Evolutionary conservation across 2,797 vertebrate genomes (phyloP).

Genomic region (Miichthys miiuy): DNA sequence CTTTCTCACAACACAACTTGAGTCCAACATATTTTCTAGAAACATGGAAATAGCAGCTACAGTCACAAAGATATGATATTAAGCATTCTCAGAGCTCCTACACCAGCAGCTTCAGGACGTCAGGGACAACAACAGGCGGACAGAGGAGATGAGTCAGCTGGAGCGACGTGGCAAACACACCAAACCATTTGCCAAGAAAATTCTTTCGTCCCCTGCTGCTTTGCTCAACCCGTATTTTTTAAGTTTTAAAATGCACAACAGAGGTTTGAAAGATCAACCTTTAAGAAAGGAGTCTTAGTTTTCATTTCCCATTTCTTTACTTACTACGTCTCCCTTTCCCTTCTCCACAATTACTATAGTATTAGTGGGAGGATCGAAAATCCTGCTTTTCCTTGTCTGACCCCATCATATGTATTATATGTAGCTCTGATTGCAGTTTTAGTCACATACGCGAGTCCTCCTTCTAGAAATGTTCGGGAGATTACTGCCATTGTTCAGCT

Average conservation of each 20-base stretch:
- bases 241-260: neutral
- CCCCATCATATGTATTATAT: slow-evolving; percentile 44
- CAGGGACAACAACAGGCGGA: slow-evolving; percentile 57
- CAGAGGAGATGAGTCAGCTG: slow-evolving; percentile 65
- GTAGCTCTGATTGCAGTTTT: slow-evolving; percentile 26
- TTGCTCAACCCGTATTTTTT: slow-evolving; percentile 7
- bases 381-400: slow-evolving; percentile 18
- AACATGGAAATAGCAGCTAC: neutral
- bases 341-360: slow-evolving; percentile 23
- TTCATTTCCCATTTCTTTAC: neutral
- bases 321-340: neutral
- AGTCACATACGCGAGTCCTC: neutral
- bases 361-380: slow-evolving; percentile 37
- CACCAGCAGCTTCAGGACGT: slow-evolving; percentile 49
- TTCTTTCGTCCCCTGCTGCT: slow-evolving; percentile 28
- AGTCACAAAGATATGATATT: slow-evolving; percentile 16
- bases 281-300: neutral
- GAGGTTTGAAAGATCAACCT: slow-evolving; percentile 23
- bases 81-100: slow-evolving; percentile 30
- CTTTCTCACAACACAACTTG: slow-evolving; percentile 9
- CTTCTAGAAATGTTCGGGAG: slow-evolving; percentile 5
- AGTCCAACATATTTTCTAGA: slow-evolving; percentile 24
- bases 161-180: slow-evolving; percentile 55
- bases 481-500: slow-evolving; percentile 32
- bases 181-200: slow-evolving; percentile 42